Evolutionary conservation across 2,888 invertebrate genomes (phyloP).

Genomic region (Dilophus febrilis): DNA sequence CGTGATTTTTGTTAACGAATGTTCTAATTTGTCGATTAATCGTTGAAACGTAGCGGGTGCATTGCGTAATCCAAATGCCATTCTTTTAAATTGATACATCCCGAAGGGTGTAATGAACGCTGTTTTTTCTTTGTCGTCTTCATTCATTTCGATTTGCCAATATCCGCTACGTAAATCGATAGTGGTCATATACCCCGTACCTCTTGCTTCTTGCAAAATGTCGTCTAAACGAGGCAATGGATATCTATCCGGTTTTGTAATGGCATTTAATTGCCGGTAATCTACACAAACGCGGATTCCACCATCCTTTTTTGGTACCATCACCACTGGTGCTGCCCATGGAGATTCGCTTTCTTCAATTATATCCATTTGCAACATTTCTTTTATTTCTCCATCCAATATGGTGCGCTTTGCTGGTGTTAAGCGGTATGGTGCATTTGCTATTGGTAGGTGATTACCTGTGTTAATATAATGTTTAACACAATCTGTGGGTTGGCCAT

Average conservation of each 20-base stretch:
- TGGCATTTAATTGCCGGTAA: slow-evolving; percentile 16
- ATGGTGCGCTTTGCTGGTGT: background rate
- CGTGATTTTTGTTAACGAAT: background rate
- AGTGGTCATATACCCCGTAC: slow-evolving; percentile 17
- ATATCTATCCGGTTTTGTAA: slow-evolving; percentile 18
- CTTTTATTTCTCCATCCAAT: slow-evolving; percentile 2
- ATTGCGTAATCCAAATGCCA: slow-evolving; percentile 21
- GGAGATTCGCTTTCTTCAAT: slow-evolving; percentile 10
- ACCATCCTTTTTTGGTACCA: slow-evolving; percentile 16
- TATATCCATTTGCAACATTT: slow-evolving; percentile 10
- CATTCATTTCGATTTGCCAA: slow-evolving; percentile 18
- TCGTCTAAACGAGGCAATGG: slow-evolving; percentile 25
- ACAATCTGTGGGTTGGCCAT: background rate
- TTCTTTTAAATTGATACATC: slow-evolving; percentile 16
- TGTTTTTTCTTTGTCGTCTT: slow-evolving; percentile 18
- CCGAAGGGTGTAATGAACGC: slow-evolving; percentile 20
- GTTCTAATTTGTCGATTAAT: background rate
- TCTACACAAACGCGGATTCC: slow-evolving; percentile 15
- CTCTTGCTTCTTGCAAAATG: slow-evolving; percentile 19
- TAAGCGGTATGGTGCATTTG: slow-evolving; percentile 6
- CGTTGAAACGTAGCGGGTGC: slow-evolving; percentile 19
- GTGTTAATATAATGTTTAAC: slow-evolving; percentile 6
- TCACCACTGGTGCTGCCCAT: slow-evolving; percentile 10
- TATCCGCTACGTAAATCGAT: slow-evolving; percentile 23
- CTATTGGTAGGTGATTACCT: slow-evolving; percentile 6